Conservation (phyloP, 37 sponge, comb jelly and placozoan species). For the Cladorhizidae sp. region DNA sequence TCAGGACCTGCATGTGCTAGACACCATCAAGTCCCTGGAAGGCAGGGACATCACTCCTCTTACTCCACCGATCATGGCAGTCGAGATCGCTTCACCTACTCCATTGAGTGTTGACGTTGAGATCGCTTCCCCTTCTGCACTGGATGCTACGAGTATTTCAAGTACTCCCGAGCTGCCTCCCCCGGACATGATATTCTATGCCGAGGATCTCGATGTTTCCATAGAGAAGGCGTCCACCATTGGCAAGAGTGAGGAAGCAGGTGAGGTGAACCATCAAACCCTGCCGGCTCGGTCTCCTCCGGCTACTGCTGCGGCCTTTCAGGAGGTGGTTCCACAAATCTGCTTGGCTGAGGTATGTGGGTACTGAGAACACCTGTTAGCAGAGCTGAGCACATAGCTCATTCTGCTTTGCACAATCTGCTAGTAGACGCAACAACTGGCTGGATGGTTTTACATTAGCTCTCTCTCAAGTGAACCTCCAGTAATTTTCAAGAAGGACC, state of each 20-base stretch:
- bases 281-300: background rate
- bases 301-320: background rate
- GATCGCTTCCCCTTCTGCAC: too few relatives aligned
- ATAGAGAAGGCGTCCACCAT: conserved; percentile 9
- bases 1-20: too few relatives aligned
- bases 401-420: background rate
- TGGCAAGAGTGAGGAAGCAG: background rate
- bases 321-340: background rate
- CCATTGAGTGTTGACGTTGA: background rate
- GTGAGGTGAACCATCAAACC: background rate
- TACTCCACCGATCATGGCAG: conserved; percentile 22
- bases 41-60: conserved; percentile 9
- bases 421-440: too few relatives aligned
- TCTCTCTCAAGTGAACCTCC: too few relatives aligned
- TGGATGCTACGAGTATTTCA: background rate
- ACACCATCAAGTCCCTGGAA: too few relatives aligned
- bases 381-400: background rate
- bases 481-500: too few relatives aligned
- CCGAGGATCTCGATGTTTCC: background rate
- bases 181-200: background rate
- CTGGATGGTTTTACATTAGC: too few relatives aligned
- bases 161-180: background rate
- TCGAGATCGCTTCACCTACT: background rate
- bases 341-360: background rate
- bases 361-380: background rate